Base-by-base conservation (phyloP, 2,797 vertebrate species). In the Tragopan temminckii region DNA sequence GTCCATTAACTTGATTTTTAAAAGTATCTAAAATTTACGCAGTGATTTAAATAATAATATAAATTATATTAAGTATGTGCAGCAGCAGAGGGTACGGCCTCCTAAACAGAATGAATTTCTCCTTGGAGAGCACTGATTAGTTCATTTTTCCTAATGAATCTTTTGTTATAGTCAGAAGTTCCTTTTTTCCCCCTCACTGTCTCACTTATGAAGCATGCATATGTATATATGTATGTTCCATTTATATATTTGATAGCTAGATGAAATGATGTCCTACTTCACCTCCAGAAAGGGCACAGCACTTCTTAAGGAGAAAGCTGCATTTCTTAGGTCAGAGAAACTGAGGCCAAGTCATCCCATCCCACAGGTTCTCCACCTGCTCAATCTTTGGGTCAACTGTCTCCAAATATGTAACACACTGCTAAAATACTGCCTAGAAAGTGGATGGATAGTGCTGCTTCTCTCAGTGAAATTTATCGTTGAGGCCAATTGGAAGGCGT, bases 21-120 rank as follows among this genome's bases (percentile, higher is more conserved):
- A 96, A 96, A 97, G 94, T 97, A 95, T 96, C 96, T 94, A 97
- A 97, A 96, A 96, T 97, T 95, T 97, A 97, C 88, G 85, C 91
- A 94, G 92, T 94, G 89, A 96, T 97, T 97, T 97, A 96, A 97
- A 96, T 93, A 97, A 96, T 97, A 97, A 95, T 97, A 97, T 96
- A 96, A 97, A 98, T 98, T 95, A 96, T 92, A 90, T 93, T 97
- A 97, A 96, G 81, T 96, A 91, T 91, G 62, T 96, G 79, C 89
- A 97, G 84, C 92, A 93, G 80, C 94, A 96, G 95, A 97, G 91
- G 84, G 94, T 96, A 92, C 14, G 79, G 91, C 88, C 83, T 96
- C 86, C 96, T 95, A 93, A 97, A 93, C 80, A 97, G 94, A 96
- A 96, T 93, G 85, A 96, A 94, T 97, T 96, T 96, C 94, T 93